Conservation (phyloP, 2,888 invertebrate genomes). For the Ormyrus labotus region DNA sequence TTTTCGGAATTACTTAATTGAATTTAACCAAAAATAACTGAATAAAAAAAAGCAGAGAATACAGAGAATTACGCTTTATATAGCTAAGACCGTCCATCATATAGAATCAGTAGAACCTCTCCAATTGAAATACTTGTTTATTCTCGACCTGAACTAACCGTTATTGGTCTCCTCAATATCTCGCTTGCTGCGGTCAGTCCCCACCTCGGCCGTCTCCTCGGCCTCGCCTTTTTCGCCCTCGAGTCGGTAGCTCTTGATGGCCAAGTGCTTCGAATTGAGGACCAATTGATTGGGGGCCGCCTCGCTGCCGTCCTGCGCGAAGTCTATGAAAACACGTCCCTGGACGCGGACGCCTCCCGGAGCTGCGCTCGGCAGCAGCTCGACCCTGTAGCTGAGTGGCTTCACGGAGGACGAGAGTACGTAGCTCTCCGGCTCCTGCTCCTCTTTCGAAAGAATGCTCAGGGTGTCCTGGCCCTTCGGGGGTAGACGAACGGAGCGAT, state of each 20-base stretch:
- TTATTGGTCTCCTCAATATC: background rate
- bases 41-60: too few species aligned
- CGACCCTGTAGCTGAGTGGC: conserved; percentile 65
- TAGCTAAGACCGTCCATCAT: too few species aligned
- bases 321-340: conserved; percentile 65
- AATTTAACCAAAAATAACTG: too few species aligned
- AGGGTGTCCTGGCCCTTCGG: conserved; percentile 26
- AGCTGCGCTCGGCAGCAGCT: conserved; percentile 32
- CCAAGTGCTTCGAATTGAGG: conserved; percentile 64
- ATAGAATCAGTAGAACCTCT: too few species aligned
- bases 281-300: conserved; percentile 60
- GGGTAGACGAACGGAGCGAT: too few species aligned
- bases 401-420: conserved; percentile 62
- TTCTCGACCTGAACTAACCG: background rate
- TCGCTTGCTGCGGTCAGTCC: background rate
- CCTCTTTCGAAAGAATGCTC: conserved; percentile 44
- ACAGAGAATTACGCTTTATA: too few species aligned
- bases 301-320: conserved; percentile 61
- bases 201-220: background rate
- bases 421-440: conserved; percentile 53
- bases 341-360: conserved; percentile 52
- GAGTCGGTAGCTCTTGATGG: conserved; percentile 59
- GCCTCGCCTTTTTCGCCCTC: background rate
- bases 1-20: too few species aligned
- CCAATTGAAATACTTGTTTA: too few species aligned